Evolutionary conservation across 2,888 invertebrate species (phyloP), one percentile per base, ranked within the genome.

Genomic region (Drosophila monieri): DNA sequence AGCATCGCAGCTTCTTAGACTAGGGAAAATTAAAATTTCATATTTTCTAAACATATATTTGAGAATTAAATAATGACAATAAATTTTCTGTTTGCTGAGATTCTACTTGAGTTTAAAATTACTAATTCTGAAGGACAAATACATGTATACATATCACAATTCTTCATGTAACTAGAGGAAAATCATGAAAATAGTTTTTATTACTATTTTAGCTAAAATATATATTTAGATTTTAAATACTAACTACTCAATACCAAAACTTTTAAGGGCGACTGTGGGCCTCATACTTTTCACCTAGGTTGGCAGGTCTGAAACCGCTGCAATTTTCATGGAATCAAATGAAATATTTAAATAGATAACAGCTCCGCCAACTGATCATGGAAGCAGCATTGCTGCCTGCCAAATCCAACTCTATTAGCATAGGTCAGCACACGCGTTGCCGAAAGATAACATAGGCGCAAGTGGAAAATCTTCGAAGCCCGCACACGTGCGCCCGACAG

Each of bases 401-500:
- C 46, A 39, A 76, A 67, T 39, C 69, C 18, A 15, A 21, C 18
- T 37, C 52, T 32, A 58, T 60, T 58, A 72, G 49, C 58, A 68
- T 54, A 69, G 71, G 67, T 65, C 74, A 65, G 54, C 72, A 69
- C 15, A 59, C 56, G 32, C 46, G 12, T 18, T 39, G 39, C 9
- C 21, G 43, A 54, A 66, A 72, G 69, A 84, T 74, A 78, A 74
- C 65, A 62, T 75, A 80, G 27, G 3, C 10, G 15, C 39, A 43
- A 54, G 61, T 51, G 6, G n/a, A 10, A 10, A 47, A 5, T 18
- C 27, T 25, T 14, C 52, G 53, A 58, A 47, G 56, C 30, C 37
- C 18, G 23, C 35, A 51, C 58, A 74, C 74, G 78, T 77, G 80
- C 67, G 39, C n/a, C 32, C 77, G 75, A 77, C 75, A 66, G 73